Evolutionary conservation across 2,113 vertebrate species (phyloP).

Genomic region (Psammodynastes pulverulentus): DNA sequence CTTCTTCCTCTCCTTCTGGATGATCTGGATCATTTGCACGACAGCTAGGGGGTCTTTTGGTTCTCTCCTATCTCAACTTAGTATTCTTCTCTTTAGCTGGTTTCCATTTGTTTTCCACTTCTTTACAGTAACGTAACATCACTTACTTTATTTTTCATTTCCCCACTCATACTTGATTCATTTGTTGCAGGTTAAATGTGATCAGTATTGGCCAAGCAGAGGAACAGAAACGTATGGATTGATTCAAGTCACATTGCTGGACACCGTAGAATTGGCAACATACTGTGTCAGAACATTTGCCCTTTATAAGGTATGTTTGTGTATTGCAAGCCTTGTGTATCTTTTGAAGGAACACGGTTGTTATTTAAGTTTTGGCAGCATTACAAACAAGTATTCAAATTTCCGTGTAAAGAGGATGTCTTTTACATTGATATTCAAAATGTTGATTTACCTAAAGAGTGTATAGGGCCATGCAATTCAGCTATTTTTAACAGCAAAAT

Average conservation of each 20-base stretch:
- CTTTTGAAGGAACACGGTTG: not conserved
- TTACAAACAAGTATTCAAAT: not conserved
- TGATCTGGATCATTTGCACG: not conserved
- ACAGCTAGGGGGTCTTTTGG: not conserved
- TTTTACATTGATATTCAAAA: not conserved
- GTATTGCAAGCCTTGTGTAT: not conserved
- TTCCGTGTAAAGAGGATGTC: not conserved
- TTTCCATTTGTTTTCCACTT: not conserved
- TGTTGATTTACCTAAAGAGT: not conserved
- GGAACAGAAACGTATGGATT: constrained; percentile 94
- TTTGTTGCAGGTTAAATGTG: constrained; percentile 90
- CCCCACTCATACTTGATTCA: not conserved
- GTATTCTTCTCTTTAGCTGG: not conserved
- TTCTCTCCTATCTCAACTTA: not conserved
- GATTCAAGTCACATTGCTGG: constrained; percentile 91
- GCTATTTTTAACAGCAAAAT: not conserved
- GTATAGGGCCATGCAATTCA: not conserved
- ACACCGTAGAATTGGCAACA: constrained; percentile 94
- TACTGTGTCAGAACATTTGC: constrained; percentile 97
- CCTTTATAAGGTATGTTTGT: constrained; percentile 88
- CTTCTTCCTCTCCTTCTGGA: not conserved
- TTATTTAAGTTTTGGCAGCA: constrained; percentile 30
- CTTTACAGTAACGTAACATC: not conserved
- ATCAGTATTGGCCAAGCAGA: constrained; percentile 97
- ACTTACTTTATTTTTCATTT: not conserved